A percentile compares a stretch with the other conserved stretches of the same genome.
Conservation (phyloP, 1,140 invertebrate species). For the Drosophila burlai region DNA sequence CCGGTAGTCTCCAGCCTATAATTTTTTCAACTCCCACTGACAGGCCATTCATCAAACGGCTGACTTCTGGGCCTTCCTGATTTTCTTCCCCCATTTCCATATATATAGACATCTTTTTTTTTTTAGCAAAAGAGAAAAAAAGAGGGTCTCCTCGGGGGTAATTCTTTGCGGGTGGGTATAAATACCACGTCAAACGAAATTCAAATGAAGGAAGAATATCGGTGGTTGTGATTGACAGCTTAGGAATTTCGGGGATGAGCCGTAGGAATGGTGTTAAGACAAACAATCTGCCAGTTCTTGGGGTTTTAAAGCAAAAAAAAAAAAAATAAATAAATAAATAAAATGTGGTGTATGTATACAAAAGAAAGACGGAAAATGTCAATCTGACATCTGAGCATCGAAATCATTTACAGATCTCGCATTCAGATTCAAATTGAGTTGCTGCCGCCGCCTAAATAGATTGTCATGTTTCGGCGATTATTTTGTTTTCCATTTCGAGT, state of each 20-base stretch:
- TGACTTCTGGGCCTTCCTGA: slow-evolving; percentile 13
- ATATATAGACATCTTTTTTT: neutral
- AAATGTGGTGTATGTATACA: neutral
- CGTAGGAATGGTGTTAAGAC: slow-evolving; percentile 57
- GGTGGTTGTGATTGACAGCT: slow-evolving; percentile 66
- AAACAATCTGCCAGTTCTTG: slow-evolving; percentile 72
- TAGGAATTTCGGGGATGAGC: slow-evolving; percentile 26
- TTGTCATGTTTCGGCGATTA: slow-evolving; percentile 57
- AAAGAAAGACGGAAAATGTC: slow-evolving; percentile 56
- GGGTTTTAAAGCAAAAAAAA: slow-evolving; percentile 52
- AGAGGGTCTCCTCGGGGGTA: slow-evolving; percentile 32
- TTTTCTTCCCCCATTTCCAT: neutral
- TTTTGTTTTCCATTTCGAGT: slow-evolving; percentile 39
- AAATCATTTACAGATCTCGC: slow-evolving; percentile 14
- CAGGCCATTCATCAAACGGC: slow-evolving; percentile 74
- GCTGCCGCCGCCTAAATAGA: slow-evolving; percentile 52
- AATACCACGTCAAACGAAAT: slow-evolving; percentile 60
- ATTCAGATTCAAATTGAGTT: slow-evolving; percentile 24
- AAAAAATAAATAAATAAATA: neutral
- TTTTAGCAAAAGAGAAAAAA: slow-evolving; percentile 14
- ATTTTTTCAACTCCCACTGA: slow-evolving; percentile 34
- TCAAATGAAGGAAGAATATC: slow-evolving; percentile 56
- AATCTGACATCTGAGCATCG: slow-evolving; percentile 56
- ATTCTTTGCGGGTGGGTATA: slow-evolving; percentile 51
- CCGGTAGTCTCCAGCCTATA: neutral